phyloP scores from a whole-genome alignment of 2,113 vertebrate genomes.

The Megalops atlanticus region DNA sequence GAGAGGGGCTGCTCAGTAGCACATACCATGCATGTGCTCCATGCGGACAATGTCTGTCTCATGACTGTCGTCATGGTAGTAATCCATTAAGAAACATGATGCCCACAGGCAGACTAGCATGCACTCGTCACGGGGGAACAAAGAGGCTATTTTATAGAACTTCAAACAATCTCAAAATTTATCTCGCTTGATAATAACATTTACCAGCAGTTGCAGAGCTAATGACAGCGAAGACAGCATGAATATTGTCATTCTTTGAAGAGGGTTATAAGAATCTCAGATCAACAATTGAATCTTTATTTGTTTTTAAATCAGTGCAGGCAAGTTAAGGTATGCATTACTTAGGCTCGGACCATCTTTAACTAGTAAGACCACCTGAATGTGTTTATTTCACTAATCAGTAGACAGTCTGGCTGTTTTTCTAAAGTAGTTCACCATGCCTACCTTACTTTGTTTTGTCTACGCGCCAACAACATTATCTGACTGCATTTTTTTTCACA shows the following conservation, averaged over 20 bases:
- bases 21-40: background rate
- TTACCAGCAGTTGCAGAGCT: background rate
- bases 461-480: no score
- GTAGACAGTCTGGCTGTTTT: no score
- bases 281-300: no score
- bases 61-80: constrained; percentile 24
- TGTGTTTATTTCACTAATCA: no score
- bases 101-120: constrained; percentile 12
- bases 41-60: constrained; percentile 34
- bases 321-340: no score
- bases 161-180: background rate
- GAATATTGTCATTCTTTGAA: background rate
- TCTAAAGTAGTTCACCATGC: no score
- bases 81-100: constrained; percentile 30
- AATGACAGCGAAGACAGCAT: background rate
- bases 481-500: no score
- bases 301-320: no score
- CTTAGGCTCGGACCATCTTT: no score
- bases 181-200: background rate
- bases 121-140: background rate
- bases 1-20: background rate
- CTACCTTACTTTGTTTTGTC: no score
- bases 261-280: background rate
- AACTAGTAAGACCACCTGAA: no score
- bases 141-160: background rate